Evolutionary conservation across 2,113 vertebrate genomes (phyloP).

Genomic region (Ptilorrhoa leucosticta): DNA sequence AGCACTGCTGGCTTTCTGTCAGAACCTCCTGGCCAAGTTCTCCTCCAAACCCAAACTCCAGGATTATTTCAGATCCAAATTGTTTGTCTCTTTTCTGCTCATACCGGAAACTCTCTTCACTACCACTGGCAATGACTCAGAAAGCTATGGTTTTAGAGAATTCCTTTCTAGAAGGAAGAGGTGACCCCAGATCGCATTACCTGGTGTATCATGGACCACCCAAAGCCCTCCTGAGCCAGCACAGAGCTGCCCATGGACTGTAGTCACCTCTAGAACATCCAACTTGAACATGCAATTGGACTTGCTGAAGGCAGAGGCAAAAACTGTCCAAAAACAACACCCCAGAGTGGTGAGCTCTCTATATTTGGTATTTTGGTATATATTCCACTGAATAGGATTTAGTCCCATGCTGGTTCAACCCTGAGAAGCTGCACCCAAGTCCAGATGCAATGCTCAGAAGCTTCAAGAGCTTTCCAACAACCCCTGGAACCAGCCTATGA

Average conservation of each 20-base stretch:
- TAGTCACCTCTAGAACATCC: not conserved
- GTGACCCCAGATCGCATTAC: not conserved
- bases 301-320: not conserved
- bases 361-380: not conserved
- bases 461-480: not conserved
- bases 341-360: accelerated
- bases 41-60: not conserved
- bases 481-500: not conserved
- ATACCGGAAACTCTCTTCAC: not conserved
- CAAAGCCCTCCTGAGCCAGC: not conserved
- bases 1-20: not conserved
- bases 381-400: not conserved
- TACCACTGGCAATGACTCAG: not conserved
- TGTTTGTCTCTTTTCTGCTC: not conserved
- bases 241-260: not conserved
- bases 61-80: not conserved
- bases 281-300: accelerated
- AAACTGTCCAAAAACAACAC: not conserved
- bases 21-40: not conserved
- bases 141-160: not conserved
- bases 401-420: not conserved
- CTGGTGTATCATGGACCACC: not conserved
- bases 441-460: not conserved
- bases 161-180: not conserved
- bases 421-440: not conserved